phyloP scores from a whole-genome alignment of 2,888 invertebrate genomes.

The Parnassius apollo region DNA sequence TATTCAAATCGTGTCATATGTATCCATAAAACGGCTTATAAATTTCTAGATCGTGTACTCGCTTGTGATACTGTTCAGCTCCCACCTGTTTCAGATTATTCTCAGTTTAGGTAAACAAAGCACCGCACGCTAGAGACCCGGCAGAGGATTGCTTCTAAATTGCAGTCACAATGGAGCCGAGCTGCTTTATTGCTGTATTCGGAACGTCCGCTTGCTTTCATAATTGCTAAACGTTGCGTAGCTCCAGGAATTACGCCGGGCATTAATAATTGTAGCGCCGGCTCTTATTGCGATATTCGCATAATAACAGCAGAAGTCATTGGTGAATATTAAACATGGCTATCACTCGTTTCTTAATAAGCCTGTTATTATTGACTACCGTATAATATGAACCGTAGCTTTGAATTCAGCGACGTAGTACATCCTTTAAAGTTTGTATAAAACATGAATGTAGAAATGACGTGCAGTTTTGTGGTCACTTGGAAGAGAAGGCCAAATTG shows the following conservation, averaged over 20 bases:
- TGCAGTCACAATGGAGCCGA: not conserved
- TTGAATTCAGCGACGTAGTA: too few relatives aligned
- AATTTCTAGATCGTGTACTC: too few relatives aligned
- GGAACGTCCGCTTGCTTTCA: conserved; percentile 3
- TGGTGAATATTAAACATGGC: not conserved
- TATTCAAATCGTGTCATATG: too few relatives aligned
- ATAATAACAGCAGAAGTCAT: not conserved
- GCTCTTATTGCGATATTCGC: not conserved
- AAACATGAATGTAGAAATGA: too few relatives aligned
- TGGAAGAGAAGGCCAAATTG: too few relatives aligned
- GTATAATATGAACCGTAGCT: too few relatives aligned
- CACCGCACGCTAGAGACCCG: not conserved
- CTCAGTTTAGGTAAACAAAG: not conserved
- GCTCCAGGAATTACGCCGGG: not conserved
- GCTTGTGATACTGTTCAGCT: not conserved
- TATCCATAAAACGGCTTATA: too few relatives aligned
- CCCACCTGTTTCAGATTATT: conserved; percentile 1
- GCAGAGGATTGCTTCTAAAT: not conserved
- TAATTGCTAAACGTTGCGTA: not conserved
- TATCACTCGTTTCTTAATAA: not conserved
- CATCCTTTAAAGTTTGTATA: too few relatives aligned
- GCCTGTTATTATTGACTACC: not conserved
- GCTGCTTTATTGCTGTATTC: conserved; percentile 1
- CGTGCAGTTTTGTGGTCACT: too few relatives aligned
- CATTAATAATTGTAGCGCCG: not conserved